A percentile compares a stretch with the other conserved stretches of the same genome.
These are phyloP conservation scores for Octonoba sinensis DNA, from an alignment of 2,888 invertebrate species.

Conservation along the genomic window DNA sequence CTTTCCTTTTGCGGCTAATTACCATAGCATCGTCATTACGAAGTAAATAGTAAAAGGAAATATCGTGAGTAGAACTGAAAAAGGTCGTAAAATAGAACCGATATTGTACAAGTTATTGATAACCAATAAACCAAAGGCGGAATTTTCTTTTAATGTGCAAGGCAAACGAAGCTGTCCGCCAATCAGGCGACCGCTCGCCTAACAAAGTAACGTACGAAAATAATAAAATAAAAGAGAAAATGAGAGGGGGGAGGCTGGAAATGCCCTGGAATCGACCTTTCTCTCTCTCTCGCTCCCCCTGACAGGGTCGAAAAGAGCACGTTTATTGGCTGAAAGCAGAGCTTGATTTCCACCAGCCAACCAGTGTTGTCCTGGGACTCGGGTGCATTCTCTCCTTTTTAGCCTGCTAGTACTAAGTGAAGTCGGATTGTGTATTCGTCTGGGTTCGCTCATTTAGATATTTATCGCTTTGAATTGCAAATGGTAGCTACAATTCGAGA, in stretches of 20 bases:
- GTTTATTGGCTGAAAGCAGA: conserved; percentile 59
- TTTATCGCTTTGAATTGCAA: conserved; percentile 37
- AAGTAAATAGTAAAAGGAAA: no score
- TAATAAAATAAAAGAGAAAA: conserved; percentile 49
- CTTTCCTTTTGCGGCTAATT: neutral
- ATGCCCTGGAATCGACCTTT: conserved; percentile 25
- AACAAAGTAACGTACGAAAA: conserved; percentile 53
- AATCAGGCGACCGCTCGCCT: conserved; percentile 49
- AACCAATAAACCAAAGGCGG: conserved; percentile 41
- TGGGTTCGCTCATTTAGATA: conserved; percentile 53
- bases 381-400: conserved; percentile 52
- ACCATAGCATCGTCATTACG: neutral
- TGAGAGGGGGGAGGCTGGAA: conserved; percentile 21
- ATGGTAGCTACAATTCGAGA: conserved; percentile 18
- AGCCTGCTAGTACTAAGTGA: conserved; percentile 57
- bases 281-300: conserved; percentile 14
- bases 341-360: conserved; percentile 62
- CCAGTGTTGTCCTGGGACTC: conserved; percentile 50
- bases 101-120: conserved; percentile 43
- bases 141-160: conserved; percentile 44
- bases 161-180: conserved; percentile 57
- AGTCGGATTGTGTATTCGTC: conserved; percentile 53
- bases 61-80: no score
- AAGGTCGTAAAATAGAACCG: conserved; percentile 24
- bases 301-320: conserved; percentile 56